phyloP scores from a whole-genome alignment of 2,797 vertebrate genomes.

The Microctenopoma steveboyesi region DNA sequence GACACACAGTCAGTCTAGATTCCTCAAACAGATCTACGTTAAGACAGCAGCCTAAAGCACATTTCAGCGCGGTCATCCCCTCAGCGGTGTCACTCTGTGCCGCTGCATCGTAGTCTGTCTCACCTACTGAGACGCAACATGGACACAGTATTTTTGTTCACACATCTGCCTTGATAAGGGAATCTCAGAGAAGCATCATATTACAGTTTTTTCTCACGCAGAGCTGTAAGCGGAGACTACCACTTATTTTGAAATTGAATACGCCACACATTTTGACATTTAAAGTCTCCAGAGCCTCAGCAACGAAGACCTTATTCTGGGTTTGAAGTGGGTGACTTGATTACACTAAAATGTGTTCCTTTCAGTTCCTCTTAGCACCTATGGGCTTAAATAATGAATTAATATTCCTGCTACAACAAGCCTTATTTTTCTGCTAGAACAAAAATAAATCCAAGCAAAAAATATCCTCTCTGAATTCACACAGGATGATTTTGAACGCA shows the following conservation, averaged over 20 bases:
- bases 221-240: slow-evolving; percentile 33
- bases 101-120: slow-evolving; percentile 30
- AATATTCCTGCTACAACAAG: slow-evolving; percentile 27
- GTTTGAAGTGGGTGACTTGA: slow-evolving; percentile 55
- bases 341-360: slow-evolving; percentile 46
- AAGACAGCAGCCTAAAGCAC: slow-evolving; percentile 54
- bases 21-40: slow-evolving; percentile 45
- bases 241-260: slow-evolving; percentile 54
- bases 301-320: slow-evolving; percentile 37
- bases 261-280: slow-evolving; percentile 57
- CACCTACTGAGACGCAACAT: neutral
- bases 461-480: slow-evolving; percentile 21
- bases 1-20: slow-evolving; percentile 59
- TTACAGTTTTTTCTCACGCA: slow-evolving; percentile 30
- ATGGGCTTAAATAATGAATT: slow-evolving; percentile 50
- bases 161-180: slow-evolving; percentile 9
- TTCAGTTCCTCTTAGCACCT: slow-evolving; percentile 33
- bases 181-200: slow-evolving; percentile 18
- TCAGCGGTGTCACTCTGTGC: slow-evolving; percentile 30
- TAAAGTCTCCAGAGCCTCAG: slow-evolving; percentile 47
- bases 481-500: slow-evolving; percentile 24
- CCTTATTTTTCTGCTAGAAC: slow-evolving; percentile 22
- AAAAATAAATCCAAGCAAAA: slow-evolving; percentile 34
- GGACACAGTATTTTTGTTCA: slow-evolving; percentile 27
- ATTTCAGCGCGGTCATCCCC: slow-evolving; percentile 34